phyloP scores from a whole-genome alignment of 2,888 invertebrate genomes.

The Himalopsyche anomala region DNA sequence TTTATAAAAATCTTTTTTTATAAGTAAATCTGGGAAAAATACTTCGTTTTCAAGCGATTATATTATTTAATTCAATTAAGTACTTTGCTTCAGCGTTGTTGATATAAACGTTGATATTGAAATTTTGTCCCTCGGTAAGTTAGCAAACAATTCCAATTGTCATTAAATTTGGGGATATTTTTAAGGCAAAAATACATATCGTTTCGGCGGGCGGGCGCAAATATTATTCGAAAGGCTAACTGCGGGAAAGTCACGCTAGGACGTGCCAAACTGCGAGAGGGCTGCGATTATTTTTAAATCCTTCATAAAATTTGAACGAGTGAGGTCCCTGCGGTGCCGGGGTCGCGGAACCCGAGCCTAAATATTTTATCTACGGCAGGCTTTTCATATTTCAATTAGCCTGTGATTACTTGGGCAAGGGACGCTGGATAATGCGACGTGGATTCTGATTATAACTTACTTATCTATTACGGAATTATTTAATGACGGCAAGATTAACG shows the following conservation, averaged over 20 bases:
- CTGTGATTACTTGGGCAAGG: constrained; percentile 36
- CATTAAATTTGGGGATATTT: constrained; percentile 31
- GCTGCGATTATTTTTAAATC: constrained; percentile 42
- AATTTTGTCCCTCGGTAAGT: constrained; percentile 7
- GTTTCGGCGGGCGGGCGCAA: constrained; percentile 2
- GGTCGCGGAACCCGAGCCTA: constrained; percentile 35
- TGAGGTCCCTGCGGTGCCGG: constrained; percentile 29
- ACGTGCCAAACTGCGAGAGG: constrained; percentile 37
- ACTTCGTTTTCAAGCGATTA: not conserved
- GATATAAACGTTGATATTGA: not conserved
- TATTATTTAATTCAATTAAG: not conserved
- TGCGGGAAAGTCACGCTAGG: constrained; percentile 32
- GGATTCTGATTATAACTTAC: constrained; percentile 5
- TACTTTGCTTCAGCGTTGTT: not conserved
- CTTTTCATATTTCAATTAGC: constrained; percentile 48
- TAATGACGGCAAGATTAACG: not conserved
- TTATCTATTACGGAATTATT: not conserved
- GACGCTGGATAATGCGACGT: not conserved
- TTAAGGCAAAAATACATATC: constrained; percentile 39
- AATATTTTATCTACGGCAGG: constrained; percentile 31
- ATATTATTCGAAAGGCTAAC: constrained; percentile 34
- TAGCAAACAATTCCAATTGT: not conserved
- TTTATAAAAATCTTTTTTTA: too few species aligned
- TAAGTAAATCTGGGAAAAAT: too few species aligned
- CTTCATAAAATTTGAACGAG: constrained; percentile 28